Evolutionary conservation across 2,113 vertebrate genomes (phyloP).

Genomic region (Oplegnathus fasciatus): DNA sequence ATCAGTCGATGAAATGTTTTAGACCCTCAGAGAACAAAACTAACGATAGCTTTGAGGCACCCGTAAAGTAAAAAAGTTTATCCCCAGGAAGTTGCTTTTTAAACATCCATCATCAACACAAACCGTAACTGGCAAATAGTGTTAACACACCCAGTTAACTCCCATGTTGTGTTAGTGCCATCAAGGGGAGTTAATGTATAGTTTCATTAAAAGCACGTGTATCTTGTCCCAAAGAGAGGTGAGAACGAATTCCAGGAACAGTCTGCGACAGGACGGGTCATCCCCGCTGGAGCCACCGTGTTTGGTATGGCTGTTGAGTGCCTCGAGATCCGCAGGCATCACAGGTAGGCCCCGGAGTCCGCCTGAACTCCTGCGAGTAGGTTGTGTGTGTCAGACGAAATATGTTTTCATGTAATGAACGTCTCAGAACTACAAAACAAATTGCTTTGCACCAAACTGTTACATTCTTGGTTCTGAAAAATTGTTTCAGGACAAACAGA

Average conservation of each 20-base stretch:
- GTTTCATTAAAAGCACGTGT: background rate
- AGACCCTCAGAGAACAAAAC: background rate
- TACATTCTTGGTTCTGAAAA: background rate
- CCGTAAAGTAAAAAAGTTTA: background rate
- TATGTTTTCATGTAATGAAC: background rate
- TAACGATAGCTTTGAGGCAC: background rate
- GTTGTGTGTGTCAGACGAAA: background rate
- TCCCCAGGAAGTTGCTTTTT: background rate
- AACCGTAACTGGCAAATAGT: too few species aligned
- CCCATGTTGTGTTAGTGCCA: background rate
- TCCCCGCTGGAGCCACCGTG: slow-evolving; percentile 92
- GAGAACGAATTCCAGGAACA: slow-evolving; percentile 66
- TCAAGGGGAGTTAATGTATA: background rate
- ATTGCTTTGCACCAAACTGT: background rate
- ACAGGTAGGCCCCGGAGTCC: slow-evolving; percentile 85
- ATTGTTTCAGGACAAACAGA: background rate
- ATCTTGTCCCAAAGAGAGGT: slow-evolving; percentile 60
- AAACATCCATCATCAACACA: background rate
- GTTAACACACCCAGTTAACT: too few species aligned
- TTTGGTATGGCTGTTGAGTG: slow-evolving; percentile 95
- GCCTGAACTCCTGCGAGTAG: background rate
- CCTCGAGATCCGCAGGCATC: slow-evolving; percentile 93
- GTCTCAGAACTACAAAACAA: background rate
- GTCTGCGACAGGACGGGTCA: slow-evolving; percentile 91
- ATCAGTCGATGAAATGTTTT: background rate